Evolutionary conservation across 2,113 vertebrate species (phyloP), one percentile per base, ranked within the genome.

Genomic region (Pleuronectes platessa): DNA sequence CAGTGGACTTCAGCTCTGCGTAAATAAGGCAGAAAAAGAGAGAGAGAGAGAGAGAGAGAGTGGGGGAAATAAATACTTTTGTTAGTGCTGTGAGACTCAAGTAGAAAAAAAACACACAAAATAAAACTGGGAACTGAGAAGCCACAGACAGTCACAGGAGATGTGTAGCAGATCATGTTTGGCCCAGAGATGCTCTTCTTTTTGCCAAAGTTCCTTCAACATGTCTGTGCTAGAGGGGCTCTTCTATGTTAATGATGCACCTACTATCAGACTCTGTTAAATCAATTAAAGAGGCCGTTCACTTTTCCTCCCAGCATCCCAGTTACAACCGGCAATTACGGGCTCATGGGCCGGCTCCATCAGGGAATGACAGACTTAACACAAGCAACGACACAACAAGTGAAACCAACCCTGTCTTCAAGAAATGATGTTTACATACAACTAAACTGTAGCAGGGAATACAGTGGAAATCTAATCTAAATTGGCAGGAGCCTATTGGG

Each of bases 1-100:
- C 96, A 0, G 97, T 98, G 0, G 95, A 96, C 92, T 97, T 98
- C 61, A 99, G 93, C 85, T 98, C 98, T 99, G 84, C 0, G 12
- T 84, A 70, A 59, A 20, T 2, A 71, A 9, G 3, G 21, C 26
- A 26, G 2, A 60, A 72, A 64, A 51, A 42, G 80, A 76, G 61
- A 31, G 31, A 27, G 45, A 66, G 15, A 21, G 21, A 24, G 24
- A 24, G 24, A 24, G 24, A 24, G 24, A 24, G 24, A 24, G 24
- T 10, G 40, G 2, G 13, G 31, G 71, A 70, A 67, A 59, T 59
- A 76, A 77, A 82, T 51, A 42, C 5, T 78, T 86, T 80, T 88
- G 61, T 74, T 84, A 18, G 35, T 82, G 66, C 10, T 55, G 3
- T 51, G 69, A 76, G 58, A 68, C 53, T 65, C 37, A 20, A 45